Evolutionary conservation across 2,797 vertebrate species (phyloP), one percentile per base, ranked within the genome.

Genomic region (Tiaroga cobitis): DNA sequence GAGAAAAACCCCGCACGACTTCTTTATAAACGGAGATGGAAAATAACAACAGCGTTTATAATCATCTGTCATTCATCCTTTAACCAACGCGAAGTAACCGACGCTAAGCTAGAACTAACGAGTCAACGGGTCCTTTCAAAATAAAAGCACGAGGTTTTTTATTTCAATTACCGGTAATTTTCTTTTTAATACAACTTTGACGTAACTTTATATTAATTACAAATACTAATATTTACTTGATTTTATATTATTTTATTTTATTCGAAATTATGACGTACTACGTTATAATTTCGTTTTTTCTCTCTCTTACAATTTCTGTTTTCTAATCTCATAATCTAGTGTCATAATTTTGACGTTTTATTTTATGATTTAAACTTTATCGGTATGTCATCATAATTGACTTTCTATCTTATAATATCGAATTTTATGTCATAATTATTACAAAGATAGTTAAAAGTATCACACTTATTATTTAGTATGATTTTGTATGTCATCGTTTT

Each of bases 81-180:
- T 7, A 59, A 80, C 9, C 21, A 16, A 21, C 67, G 29, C 15
- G 24, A 85, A 72, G 77, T 69, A 29, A 26, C 39, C 37, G 18
- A 70, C 65, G 13, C 8, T 24, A 34, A 46, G 19, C 8, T 6
- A 7, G 3, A 32, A 4, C 24, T 1, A 0, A 8, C 2, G 26
- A 6, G 6, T 10, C 13, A 0, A 8, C 2, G 19, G 9, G 4
- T 10, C 5, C 19, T 72, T 80, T 85, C 77, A 85, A 74, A 85
- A 74, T 85, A 85, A 85, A 74, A 85, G 84, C 43, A 3, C 0
- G 11, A 49, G 1, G 1, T 13, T 34, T 32, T 11, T 49, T 72
- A 19, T 10, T 11, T 51, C 3, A 2, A 0, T n/a, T 24, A n/a
- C n/a, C n/a, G n/a, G n/a, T n/a, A 1, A n/a, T 51, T 80, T 24